These are phyloP conservation scores for Rutpela maculata DNA, from an alignment of 2,888 invertebrate species.

Conservation along the genomic window DNA sequence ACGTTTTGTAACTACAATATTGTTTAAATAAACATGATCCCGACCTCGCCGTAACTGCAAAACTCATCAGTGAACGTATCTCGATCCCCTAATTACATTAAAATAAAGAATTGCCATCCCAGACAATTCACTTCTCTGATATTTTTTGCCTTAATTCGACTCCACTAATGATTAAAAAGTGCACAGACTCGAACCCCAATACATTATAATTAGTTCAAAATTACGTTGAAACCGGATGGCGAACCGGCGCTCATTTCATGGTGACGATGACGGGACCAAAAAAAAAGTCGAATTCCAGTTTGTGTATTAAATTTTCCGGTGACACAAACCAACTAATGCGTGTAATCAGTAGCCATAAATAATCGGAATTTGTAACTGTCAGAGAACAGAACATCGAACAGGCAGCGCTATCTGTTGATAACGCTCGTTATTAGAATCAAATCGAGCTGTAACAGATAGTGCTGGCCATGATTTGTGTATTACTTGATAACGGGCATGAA, in stretches of 20 bases:
- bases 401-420: conserved; percentile 64
- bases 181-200: too few relatives aligned
- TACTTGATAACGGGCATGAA: conserved; percentile 71
- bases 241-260: background rate
- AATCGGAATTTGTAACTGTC: conserved; percentile 62
- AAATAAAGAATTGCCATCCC: too few relatives aligned
- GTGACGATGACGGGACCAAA: background rate
- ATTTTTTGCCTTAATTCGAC: too few relatives aligned
- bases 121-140: too few relatives aligned
- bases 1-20: too few relatives aligned
- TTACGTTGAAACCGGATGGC: background rate
- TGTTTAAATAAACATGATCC: too few relatives aligned
- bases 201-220: background rate
- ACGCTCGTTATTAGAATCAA: conserved; percentile 70
- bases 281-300: background rate
- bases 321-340: conserved; percentile 44
- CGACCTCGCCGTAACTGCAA: too few relatives aligned
- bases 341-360: conserved; percentile 58
- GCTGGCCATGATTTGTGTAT: conserved; percentile 71
- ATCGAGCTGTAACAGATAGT: conserved; percentile 70
- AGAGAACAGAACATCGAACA: conserved; percentile 56
- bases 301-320: conserved; percentile 10
- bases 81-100: too few relatives aligned
- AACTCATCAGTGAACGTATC: too few relatives aligned
- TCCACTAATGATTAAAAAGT: too few relatives aligned